Conservation (phyloP, 2,797 vertebrate genomes). For the Odontamblyopus lacepedii region DNA sequence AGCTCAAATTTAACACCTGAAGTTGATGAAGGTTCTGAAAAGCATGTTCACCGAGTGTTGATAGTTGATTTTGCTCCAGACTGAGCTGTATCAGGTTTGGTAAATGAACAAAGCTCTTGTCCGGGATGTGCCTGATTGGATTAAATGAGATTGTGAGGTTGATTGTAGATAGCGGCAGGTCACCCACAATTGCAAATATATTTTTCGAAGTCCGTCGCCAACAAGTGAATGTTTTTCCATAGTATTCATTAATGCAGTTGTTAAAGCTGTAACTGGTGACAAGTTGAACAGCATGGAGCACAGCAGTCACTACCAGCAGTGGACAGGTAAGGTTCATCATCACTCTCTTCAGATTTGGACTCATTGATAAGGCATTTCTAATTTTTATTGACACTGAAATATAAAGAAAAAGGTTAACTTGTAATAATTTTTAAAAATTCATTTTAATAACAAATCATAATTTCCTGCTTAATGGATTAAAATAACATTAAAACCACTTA, state of each 20-base stretch:
- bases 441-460: neutral
- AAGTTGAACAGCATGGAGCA: slow-evolving; percentile 50
- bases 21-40: slow-evolving; percentile 69
- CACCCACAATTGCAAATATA: slow-evolving; percentile 57
- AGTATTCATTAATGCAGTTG: slow-evolving; percentile 71
- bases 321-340: slow-evolving; percentile 50
- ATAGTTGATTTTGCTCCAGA: slow-evolving; percentile 60
- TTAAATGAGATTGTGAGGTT: slow-evolving; percentile 67
- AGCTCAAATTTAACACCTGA: slow-evolving; percentile 69
- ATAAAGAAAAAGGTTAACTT: neutral
- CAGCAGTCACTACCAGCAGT: slow-evolving; percentile 34
- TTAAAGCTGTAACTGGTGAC: slow-evolving; percentile 71
- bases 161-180: slow-evolving; percentile 60
- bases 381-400: neutral
- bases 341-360: neutral
- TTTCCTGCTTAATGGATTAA: neutral
- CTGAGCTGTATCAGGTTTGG: slow-evolving; percentile 55
- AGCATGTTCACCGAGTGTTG: slow-evolving; percentile 33
- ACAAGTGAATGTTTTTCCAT: slow-evolving; percentile 62
- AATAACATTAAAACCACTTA: neutral
- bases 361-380: neutral
- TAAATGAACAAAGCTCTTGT: slow-evolving; percentile 63
- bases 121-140: slow-evolving; percentile 43
- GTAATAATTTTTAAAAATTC: neutral
- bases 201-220: slow-evolving; percentile 30